Evolutionary conservation across 2,888 invertebrate species (phyloP).

Genomic region (Adineta ricciae): DNA sequence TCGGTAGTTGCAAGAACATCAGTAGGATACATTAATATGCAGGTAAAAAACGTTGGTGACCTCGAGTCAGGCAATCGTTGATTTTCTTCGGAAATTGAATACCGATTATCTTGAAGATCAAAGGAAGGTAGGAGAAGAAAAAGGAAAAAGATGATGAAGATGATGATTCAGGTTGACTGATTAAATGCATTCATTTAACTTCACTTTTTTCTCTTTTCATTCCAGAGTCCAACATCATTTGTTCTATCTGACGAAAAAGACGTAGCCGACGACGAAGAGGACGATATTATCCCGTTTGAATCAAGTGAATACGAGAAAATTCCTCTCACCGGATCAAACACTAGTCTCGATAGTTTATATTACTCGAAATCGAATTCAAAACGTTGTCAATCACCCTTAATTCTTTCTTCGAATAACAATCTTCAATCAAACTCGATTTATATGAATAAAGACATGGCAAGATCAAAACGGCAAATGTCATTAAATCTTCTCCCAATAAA

Average conservation of each 20-base stretch:
- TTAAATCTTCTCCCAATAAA: neutral
- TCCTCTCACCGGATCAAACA: neutral
- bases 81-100: neutral
- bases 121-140: neutral
- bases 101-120: neutral
- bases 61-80: neutral
- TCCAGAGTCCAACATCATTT: neutral
- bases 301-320: constrained; percentile 19
- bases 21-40: neutral
- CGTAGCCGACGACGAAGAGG: neutral
- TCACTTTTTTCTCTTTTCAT: neutral
- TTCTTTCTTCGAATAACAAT: neutral
- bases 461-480: neutral
- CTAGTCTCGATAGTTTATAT: neutral
- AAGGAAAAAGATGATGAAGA: neutral
- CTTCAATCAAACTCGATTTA: neutral
- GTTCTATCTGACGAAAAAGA: neutral
- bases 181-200: neutral
- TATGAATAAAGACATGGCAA: neutral
- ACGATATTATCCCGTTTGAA: neutral
- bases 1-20: neutral
- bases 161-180: neutral
- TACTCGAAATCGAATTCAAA: neutral
- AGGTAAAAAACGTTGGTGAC: neutral
- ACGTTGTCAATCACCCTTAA: neutral